Conservation (phyloP, 2,113 vertebrate genomes). For the Dipodomys spectabilis region DNA sequence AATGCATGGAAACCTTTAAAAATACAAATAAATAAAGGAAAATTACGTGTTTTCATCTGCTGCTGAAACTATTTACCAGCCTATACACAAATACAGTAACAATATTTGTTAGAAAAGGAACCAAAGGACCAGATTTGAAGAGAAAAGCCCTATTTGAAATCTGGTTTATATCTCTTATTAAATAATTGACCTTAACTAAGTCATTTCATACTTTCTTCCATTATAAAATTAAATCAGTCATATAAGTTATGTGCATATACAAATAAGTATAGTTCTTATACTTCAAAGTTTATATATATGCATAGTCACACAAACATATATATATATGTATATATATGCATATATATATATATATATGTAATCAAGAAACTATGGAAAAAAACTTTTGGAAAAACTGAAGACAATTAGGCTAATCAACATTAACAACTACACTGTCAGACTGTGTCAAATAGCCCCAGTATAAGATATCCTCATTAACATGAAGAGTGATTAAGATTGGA, state of each 20-base stretch:
- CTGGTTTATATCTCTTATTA: not conserved
- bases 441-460: not conserved
- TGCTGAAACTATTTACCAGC: not conserved
- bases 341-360: too few species aligned
- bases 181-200: conserved; percentile 5
- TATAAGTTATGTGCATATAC: not conserved
- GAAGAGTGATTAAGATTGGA: not conserved
- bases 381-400: not conserved
- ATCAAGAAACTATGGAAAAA: not conserved
- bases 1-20: too few species aligned
- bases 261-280: too few species aligned
- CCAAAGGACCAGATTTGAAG: not conserved
- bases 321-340: too few species aligned
- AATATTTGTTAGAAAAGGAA: not conserved
- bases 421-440: not conserved
- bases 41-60: not conserved
- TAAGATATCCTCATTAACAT: not conserved
- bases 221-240: conserved; percentile 7
- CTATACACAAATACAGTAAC: not conserved
- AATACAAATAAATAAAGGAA: not conserved
- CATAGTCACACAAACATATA: too few species aligned
- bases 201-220: not conserved
- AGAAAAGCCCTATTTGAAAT: not conserved
- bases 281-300: not conserved
- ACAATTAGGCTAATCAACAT: not conserved